Base-by-base conservation (phyloP, 2,888 invertebrate species). In the Folsomia manolachei region DNA sequence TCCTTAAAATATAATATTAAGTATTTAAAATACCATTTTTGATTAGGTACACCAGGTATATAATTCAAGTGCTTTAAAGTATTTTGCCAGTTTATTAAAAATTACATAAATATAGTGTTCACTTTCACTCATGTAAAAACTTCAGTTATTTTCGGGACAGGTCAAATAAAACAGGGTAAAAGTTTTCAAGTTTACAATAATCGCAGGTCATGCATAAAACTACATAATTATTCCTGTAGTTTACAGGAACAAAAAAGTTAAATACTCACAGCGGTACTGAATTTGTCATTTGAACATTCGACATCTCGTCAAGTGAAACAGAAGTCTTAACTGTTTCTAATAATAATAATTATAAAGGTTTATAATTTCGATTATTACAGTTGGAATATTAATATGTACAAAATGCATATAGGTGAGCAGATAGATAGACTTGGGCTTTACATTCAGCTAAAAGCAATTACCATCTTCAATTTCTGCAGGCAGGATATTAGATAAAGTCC, bases 11-110 rank as follows among this genome's bases (percentile, higher is more conserved):
- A 56, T 56, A 14, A 14, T n/a, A 7, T 56, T 56, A 56, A 56
- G 56, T 56, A 56, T 56, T 56, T 21, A 56, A 56, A 56, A 56
- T 56, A 56, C 56, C 19, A 56, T 56, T 19, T 51, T 21, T 56
- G 56, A 19, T 56, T 56, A 56, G 56, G 56, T 56, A 56, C 56
- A 56, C 56, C n/a, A 21, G 9, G 51, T 51, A 51, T 18, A 51
- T 11, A 9, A 51, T 9, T 9, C 18, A 9, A 11, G 56, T 21
- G 21, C 56, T 19, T 56, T n/a, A 56, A 56, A 56, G 56, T 56
- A 56, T 56, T 56, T 56, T 56, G 56, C 56, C 56, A 7, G 18
- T n/a, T 56, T 19, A 19, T 56, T 19, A 4, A 18, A 56, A 18
- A 51, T 11, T 18, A 51, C 51, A 51, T 51, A 11, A 51, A 51